Evolutionary conservation across 2,797 vertebrate genomes (phyloP).

Genomic region (Iguana delicatissima): DNA sequence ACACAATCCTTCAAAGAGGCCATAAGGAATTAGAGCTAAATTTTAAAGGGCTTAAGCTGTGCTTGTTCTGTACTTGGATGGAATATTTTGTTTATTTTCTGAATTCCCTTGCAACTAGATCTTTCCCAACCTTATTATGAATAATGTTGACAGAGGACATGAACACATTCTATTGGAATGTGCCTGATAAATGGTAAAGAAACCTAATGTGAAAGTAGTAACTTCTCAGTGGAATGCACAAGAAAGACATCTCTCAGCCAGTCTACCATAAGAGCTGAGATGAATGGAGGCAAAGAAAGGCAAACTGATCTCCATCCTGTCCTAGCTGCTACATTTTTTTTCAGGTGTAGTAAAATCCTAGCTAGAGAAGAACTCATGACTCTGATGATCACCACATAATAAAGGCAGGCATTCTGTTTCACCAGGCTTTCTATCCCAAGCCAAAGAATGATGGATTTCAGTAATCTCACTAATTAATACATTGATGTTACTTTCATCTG

Average conservation of each 20-base stretch:
- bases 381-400: background rate
- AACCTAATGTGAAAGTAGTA: too few species aligned
- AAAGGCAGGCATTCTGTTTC: background rate
- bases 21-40: background rate
- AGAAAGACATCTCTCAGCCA: too few species aligned
- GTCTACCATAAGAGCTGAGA: background rate
- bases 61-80: background rate
- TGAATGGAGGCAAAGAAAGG: background rate
- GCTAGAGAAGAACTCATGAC: background rate
- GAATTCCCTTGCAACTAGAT: too few species aligned
- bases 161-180: too few species aligned
- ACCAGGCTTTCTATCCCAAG: background rate
- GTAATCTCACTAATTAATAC: background rate
- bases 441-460: background rate
- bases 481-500: background rate
- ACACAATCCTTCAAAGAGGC: background rate
- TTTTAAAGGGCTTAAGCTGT: background rate
- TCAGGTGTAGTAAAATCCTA: background rate
- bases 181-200: background rate
- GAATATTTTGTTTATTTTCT: too few species aligned
- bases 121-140: too few species aligned
- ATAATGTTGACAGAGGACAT: too few species aligned
- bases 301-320: background rate
- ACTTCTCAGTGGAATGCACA: too few species aligned
- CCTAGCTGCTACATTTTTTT: background rate